These are phyloP conservation scores for Atherinosoma microstoma DNA, from an alignment of 2,797 vertebrate species.

Conservation along the genomic window DNA sequence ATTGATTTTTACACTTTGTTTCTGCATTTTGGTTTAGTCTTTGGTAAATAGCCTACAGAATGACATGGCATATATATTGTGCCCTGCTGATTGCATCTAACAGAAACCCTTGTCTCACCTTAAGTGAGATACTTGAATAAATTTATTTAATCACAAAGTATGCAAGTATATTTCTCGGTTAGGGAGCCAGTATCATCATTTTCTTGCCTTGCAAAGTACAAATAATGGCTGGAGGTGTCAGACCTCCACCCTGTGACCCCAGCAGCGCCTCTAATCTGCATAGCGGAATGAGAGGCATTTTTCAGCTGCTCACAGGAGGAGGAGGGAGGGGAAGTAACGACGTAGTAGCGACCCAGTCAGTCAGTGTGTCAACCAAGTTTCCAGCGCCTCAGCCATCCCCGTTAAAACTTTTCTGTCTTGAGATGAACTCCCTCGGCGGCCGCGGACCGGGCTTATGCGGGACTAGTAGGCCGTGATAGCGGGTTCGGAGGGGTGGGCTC, in stretches of 20 bases:
- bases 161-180: background rate
- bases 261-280: slow-evolving; percentile 67
- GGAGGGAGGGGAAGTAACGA: slow-evolving; percentile 67
- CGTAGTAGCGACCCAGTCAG: slow-evolving; percentile 58
- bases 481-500: slow-evolving; percentile 26
- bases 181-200: background rate
- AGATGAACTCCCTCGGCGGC: slow-evolving; percentile 53
- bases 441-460: slow-evolving; percentile 42
- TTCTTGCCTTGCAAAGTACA: background rate
- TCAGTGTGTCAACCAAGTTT: slow-evolving; percentile 59
- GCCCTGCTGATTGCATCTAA: too few species aligned
- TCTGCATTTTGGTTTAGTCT: background rate
- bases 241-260: slow-evolving; percentile 58
- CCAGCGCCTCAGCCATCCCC: slow-evolving; percentile 58
- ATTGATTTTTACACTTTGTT: background rate
- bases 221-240: slow-evolving; percentile 23
- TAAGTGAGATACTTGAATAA: background rate
- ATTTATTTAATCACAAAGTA: background rate
- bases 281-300: slow-evolving; percentile 71
- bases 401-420: slow-evolving; percentile 29
- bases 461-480: slow-evolving; percentile 46
- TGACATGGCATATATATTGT: background rate
- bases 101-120: background rate
- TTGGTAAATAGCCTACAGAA: background rate
- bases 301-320: slow-evolving; percentile 53